Base-by-base conservation (phyloP, 2,888 invertebrate species). In the Ditylenchus weischeri region DNA sequence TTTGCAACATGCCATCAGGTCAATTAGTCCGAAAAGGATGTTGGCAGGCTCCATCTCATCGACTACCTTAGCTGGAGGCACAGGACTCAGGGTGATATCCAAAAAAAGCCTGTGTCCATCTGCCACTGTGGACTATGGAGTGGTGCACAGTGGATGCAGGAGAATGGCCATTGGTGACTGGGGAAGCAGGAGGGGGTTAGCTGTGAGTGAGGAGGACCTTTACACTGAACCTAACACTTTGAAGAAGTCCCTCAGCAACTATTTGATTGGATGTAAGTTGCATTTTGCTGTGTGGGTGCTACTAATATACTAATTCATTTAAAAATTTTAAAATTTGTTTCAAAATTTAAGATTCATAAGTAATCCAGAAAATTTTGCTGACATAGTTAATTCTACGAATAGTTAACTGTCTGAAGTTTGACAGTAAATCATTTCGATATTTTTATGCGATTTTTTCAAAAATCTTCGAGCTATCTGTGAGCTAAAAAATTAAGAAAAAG, bases 21-120 rank as follows among this genome's bases (percentile, higher is more conserved):
- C 62, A 6, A 47, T 62, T 47, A 62, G 62, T 47, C 62, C 62
- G n/a, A 62, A 62, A 48, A 38, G 62, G n/a, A 23, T 62, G 18
- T 6, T 62, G 47, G 48, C 62, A n/a, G 48, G 8, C 1, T 62
- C 62, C 18, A 29, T 5, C 29, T 29, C 29, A 29, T 47, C 62
- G 19, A 43, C n/a, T 13, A 47, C 48, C 43, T 13, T 62, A 38
- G 48, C 47, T 47, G 15, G 29, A 29, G 29, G 29, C 29, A 29
- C 29, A 29, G 19, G 23, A 21, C 59, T 19, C 21, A 35, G 19
- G 59, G 59, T 29, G 23, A 19, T 23, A 2, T n/a, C 43, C 19
- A 36, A 19, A 11, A 36, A 29, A 1, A 18, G 54, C 10, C 23
- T 23, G 29, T 54, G 11, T 29, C 23, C 23, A 29, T 10, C 23